A percentile compares a stretch with the other conserved stretches of the same genome.
phyloP scores from a whole-genome alignment of 2,797 vertebrate genomes.

The Champsocephalus esox region DNA sequence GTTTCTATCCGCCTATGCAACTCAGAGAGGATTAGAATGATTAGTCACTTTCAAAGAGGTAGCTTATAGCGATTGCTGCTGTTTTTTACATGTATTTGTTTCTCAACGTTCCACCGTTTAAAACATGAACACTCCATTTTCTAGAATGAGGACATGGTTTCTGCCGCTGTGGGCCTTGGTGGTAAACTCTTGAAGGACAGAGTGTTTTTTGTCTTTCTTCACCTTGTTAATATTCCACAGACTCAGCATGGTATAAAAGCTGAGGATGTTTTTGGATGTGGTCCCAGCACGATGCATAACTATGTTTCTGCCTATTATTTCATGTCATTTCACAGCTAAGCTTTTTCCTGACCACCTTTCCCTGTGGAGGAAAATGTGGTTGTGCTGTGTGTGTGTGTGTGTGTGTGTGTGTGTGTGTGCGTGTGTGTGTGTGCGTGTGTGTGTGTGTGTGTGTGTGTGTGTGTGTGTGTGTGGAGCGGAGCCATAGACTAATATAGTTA shows the following conservation, averaged over 20 bases:
- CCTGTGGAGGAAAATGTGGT: constrained; percentile 25
- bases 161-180: constrained; percentile 24
- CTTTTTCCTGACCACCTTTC: constrained; percentile 22
- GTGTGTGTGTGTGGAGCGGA: constrained; percentile 11
- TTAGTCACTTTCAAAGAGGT: constrained; percentile 21
- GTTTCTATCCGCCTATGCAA: constrained; percentile 27
- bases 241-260: constrained; percentile 68
- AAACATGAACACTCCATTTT: constrained; percentile 35
- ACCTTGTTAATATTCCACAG: constrained; percentile 65
- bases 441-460: too few relatives aligned
- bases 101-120: constrained; percentile 1
- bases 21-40: constrained; percentile 23
- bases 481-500: constrained; percentile 28
- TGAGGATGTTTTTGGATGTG: constrained; percentile 50
- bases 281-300: constrained; percentile 31
- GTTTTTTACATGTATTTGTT: constrained; percentile 13
- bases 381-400: not conserved
- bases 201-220: constrained; percentile 20
- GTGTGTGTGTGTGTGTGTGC: not conserved
- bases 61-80: not conserved
- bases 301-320: constrained; percentile 45
- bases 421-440: too few relatives aligned
- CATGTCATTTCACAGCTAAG: constrained; percentile 39
- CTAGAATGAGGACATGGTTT: constrained; percentile 25
- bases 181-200: constrained; percentile 61